Evolutionary conservation across 2,888 invertebrate genomes (phyloP), one percentile per base, ranked within the genome.

Genomic region (Scaptomyza tumidula): DNA sequence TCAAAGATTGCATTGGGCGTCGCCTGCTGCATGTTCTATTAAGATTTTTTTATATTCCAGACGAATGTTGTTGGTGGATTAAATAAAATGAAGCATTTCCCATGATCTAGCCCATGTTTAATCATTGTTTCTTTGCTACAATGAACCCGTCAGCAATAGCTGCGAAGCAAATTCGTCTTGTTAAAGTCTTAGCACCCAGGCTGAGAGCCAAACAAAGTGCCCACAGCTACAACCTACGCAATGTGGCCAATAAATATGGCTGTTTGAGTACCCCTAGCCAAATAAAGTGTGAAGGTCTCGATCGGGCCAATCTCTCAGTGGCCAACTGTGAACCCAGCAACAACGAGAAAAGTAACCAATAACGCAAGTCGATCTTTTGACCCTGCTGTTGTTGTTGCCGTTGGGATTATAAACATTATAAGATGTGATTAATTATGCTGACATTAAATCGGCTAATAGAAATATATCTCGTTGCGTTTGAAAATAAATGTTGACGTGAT

Each of bases 361-460:
- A 75, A 72, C 67, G 76, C 57, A 52, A 67, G 75, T 11, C 62
- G 85, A 83, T 81, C 87, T 78, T 31, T 74, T 85, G 87, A 83
- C 86, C 81, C 81, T 60, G 77, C 62, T 56, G 50, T 27, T 62
- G 62, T 27, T 68, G 57, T 35, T 60, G 60, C 14, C 61, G 63
- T 14, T 71, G 61, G 24, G 66, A 66, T 41, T 41, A 63, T 75
- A 55, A 64, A 75, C 70, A 80, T 86, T 78, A 80, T 78, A 69
- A 64, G 69, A 59, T 67, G 77, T 88, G 86, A 88, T 89, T 89
- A 88, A 88, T 88, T 80, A 88, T 75, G 77, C 84, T 80, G 86
- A 79, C 88, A 89, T 89, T 86, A 88, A 86, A 84, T 78, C 84
- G 86, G 81, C 84, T 89, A 88, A 89, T 89, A 87, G 88, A 88